Conservation (phyloP, 2,888 invertebrate genomes). For the Hemistola chrysoprasaria region DNA sequence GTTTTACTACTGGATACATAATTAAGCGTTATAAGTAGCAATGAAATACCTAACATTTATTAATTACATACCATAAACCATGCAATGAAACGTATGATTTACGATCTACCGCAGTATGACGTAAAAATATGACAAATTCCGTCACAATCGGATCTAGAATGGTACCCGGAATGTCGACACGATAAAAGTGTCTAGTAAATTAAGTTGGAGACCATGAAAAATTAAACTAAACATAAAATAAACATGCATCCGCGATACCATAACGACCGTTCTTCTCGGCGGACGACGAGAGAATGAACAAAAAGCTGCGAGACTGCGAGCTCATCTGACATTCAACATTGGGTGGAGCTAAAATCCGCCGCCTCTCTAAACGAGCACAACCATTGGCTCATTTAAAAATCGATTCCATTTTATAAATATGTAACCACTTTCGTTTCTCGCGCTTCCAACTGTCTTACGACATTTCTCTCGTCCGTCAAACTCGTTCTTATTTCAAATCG, state of each 20-base stretch:
- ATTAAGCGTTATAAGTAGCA: no score
- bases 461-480: constrained; percentile 32
- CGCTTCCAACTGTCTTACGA: constrained; percentile 32
- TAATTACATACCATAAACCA: no score
- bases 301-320: constrained; percentile 65
- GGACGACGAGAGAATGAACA: constrained; percentile 69
- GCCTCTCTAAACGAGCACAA: constrained; percentile 61
- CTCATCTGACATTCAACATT: constrained; percentile 67
- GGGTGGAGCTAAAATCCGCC: constrained; percentile 67
- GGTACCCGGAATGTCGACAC: constrained; percentile 14
- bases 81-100: no score
- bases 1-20: no score
- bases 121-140: no score
- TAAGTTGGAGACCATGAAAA: neutral
- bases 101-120: no score
- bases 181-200: constrained; percentile 17
- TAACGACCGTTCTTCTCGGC: constrained; percentile 48
- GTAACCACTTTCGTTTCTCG: constrained; percentile 70
- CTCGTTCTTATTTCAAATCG: constrained; percentile 37
- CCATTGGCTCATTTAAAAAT: constrained; percentile 80
- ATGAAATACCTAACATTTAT: no score
- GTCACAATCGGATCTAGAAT: constrained; percentile 3
- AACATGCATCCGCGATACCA: constrained; percentile 16
- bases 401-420: constrained; percentile 82
- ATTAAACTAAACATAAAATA: no score